These are phyloP conservation scores for Perca schrenkii DNA, from an alignment of 2,113 vertebrate genomes.

Conservation along the genomic window DNA sequence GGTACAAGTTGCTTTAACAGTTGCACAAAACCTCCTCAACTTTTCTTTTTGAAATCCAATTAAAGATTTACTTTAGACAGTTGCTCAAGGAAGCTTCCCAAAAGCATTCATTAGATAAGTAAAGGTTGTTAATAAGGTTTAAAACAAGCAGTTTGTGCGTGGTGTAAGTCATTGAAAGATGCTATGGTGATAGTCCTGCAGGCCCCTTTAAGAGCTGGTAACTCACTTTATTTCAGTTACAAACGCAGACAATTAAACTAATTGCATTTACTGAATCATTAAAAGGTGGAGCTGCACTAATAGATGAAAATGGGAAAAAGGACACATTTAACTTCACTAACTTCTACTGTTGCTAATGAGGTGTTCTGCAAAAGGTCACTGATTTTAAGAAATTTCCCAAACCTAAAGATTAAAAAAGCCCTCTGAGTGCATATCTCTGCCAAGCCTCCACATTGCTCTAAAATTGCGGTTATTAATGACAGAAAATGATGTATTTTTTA, in stretches of 20 bases:
- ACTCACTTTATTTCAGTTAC: not conserved
- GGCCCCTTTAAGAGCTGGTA: not conserved
- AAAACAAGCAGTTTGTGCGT: not conserved
- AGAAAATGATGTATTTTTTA: not conserved
- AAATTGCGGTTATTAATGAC: conserved; percentile 22
- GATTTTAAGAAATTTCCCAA: not conserved
- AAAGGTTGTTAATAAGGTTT: not conserved
- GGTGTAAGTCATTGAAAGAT: not conserved
- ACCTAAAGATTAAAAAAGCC: not conserved
- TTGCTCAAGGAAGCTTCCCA: not conserved
- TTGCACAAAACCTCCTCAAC: not conserved
- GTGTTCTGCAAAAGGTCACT: conserved; percentile 12
- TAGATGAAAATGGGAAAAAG: not conserved
- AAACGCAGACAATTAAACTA: not conserved
- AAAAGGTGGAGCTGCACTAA: not conserved
- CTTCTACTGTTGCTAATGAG: conserved; percentile 12
- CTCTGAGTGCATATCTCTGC: not conserved
- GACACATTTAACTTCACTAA: not conserved
- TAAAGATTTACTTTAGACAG: not conserved
- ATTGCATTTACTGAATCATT: not conserved
- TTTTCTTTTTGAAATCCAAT: not conserved
- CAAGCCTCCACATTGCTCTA: not conserved
- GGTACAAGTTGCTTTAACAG: not conserved
- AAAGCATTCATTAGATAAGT: not conserved
- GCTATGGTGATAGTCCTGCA: not conserved